These are phyloP conservation scores for Gryllus longicercus DNA, from an alignment of 2,888 invertebrate genomes.

Conservation along the genomic window DNA sequence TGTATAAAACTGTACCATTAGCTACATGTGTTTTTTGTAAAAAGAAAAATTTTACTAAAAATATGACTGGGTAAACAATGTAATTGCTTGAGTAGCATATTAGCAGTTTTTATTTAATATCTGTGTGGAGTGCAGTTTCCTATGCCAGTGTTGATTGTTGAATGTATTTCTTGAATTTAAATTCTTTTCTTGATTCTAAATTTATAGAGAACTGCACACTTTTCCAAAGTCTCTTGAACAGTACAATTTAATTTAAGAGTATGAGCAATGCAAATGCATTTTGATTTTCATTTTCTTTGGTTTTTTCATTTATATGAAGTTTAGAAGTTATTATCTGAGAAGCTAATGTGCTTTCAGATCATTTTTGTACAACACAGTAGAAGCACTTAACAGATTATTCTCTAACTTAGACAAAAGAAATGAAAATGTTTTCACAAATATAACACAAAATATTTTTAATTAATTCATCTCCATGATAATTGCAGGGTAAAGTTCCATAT, in stretches of 20 bases:
- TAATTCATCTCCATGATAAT: conserved; percentile 33
- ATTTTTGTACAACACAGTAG: not conserved
- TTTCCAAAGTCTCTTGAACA: not conserved
- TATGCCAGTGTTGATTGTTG: conserved; percentile 8
- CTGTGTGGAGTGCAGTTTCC: conserved; percentile 17
- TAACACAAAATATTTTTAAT: conserved; percentile 27
- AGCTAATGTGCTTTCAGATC: not conserved
- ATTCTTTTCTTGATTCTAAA: not conserved
- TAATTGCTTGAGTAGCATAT: conserved; percentile 7
- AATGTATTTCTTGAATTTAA: not conserved
- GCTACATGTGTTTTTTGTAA: conserved; percentile 11
- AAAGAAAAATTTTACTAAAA: conserved; percentile 17
- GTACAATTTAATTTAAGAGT: not conserved
- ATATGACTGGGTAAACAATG: conserved; percentile 9
- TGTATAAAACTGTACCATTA: conserved; percentile 29
- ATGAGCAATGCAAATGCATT: not conserved
- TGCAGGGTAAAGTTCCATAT: conserved; percentile 37
- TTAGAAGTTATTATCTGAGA: not conserved
- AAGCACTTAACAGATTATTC: conserved; percentile 11
- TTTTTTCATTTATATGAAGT: not conserved
- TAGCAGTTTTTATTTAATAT: not conserved
- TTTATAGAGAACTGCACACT: not conserved
- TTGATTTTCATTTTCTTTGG: not conserved
- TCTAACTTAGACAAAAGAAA: conserved; percentile 4
- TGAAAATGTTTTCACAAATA: conserved; percentile 24